These are phyloP conservation scores for Misgurnus anguillicaudatus DNA, from an alignment of 2,113 vertebrate species.

Conservation along the genomic window DNA sequence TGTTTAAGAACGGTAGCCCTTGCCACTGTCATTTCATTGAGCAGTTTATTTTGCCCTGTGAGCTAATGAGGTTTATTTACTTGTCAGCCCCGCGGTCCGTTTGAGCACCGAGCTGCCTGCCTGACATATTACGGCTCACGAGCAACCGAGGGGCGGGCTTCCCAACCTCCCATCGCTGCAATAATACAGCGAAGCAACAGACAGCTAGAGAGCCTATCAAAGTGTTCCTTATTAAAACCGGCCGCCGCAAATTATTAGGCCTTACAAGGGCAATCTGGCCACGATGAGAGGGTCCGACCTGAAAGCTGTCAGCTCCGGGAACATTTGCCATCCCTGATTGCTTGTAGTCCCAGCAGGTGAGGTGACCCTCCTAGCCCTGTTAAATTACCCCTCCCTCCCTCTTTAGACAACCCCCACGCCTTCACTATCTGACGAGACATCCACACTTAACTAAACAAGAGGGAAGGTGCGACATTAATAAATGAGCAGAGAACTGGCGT, in stretches of 20 bases:
- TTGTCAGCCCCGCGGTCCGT: constrained; percentile 71
- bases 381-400: constrained; percentile 61
- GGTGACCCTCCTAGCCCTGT: constrained; percentile 75
- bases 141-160: background rate
- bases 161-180: background rate
- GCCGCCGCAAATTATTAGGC: constrained; percentile 77
- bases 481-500: constrained; percentile 48
- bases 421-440: constrained; percentile 31
- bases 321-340: constrained; percentile 77
- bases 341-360: constrained; percentile 81
- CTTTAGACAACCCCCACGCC: constrained; percentile 33
- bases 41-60: constrained; percentile 63
- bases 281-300: constrained; percentile 65
- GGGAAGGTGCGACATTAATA: constrained; percentile 61
- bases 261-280: constrained; percentile 77
- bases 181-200: background rate
- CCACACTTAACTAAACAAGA: background rate
- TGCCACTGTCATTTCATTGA: constrained; percentile 69
- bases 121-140: constrained; percentile 39
- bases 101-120: constrained; percentile 48
- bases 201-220: constrained; percentile 65
- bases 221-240: constrained; percentile 75
- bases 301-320: constrained; percentile 77
- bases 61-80: constrained; percentile 81
- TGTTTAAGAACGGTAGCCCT: constrained; percentile 70